Evolutionary conservation across 2,888 invertebrate species (phyloP).

Genomic region (Tryphoninae sp.): DNA sequence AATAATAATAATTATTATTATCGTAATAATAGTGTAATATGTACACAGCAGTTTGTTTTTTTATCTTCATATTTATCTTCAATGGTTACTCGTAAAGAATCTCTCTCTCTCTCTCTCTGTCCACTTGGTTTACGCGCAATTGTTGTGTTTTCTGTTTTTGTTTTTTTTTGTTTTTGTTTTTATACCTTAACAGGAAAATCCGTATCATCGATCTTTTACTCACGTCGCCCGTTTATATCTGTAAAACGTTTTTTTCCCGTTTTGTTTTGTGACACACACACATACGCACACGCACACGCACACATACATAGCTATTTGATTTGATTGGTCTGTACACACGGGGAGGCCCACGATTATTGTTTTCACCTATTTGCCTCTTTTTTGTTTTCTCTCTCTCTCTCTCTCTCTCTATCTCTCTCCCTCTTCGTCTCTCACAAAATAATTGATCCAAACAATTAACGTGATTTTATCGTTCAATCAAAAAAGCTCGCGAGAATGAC

Average conservation of each 20-base stretch:
- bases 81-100: slow-evolving; percentile 70
- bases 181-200: slow-evolving; percentile 40
- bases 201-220: slow-evolving; percentile 30
- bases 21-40: slow-evolving; percentile 78
- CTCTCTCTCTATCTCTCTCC: slow-evolving; percentile 20
- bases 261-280: slow-evolving; percentile 17
- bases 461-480: slow-evolving; percentile 27
- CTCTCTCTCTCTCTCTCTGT: slow-evolving; percentile 18
- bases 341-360: slow-evolving; percentile 63
- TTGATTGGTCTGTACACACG: slow-evolving; percentile 78
- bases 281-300: slow-evolving; percentile 66
- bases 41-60: slow-evolving; percentile 72
- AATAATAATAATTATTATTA: slow-evolving; percentile 72
- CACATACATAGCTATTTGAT: slow-evolving; percentile 70
- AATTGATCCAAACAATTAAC: slow-evolving; percentile 8
- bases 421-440: not conserved
- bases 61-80: slow-evolving; percentile 17
- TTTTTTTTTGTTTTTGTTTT: not conserved
- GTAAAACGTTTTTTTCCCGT: slow-evolving; percentile 6
- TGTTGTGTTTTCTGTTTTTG: not conserved
- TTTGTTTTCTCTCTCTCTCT: slow-evolving; percentile 8
- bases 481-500: not conserved
- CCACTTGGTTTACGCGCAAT: slow-evolving; percentile 43
- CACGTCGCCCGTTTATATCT: slow-evolving; percentile 18
- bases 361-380: not conserved